These are phyloP conservation scores for Folsomia candida DNA, from an alignment of 2,888 invertebrate genomes.

Conservation along the genomic window DNA sequence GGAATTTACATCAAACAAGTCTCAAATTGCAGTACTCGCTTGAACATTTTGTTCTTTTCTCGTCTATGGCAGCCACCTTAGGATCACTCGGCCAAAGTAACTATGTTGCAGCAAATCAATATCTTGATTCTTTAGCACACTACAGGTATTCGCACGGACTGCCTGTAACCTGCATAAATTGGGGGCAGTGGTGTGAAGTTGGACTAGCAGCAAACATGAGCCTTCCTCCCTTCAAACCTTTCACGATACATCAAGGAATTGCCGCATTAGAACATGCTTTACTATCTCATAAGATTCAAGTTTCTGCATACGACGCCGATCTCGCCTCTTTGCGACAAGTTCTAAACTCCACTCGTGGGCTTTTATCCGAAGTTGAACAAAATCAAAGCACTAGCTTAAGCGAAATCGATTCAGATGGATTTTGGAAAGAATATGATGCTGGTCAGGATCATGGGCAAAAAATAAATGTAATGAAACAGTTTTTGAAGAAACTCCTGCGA, in stretches of 20 bases:
- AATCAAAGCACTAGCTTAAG: neutral
- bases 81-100: conserved; percentile 20
- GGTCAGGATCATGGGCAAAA: conserved; percentile 17
- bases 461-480: conserved; percentile 11
- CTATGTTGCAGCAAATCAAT: conserved; percentile 15
- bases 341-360: neutral
- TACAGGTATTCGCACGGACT: conserved; percentile 17
- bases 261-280: conserved; percentile 7
- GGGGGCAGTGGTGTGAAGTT: conserved; percentile 31
- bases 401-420: conserved; percentile 19
- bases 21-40: conserved; percentile 6
- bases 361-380: neutral
- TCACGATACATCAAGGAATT: conserved; percentile 11
- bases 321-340: neutral
- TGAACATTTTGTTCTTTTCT: conserved; percentile 26
- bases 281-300: neutral
- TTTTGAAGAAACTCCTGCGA: conserved; percentile 15
- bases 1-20: conserved; percentile 22
- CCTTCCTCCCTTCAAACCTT: conserved; percentile 14
- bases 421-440: conserved; percentile 28
- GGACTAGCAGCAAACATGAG: conserved; percentile 23
- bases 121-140: conserved; percentile 14
- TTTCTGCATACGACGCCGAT: conserved; percentile 2
- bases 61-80: neutral
- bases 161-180: conserved; percentile 20